A percentile compares a stretch with the other conserved stretches of the same genome.
Conservation (phyloP, 2,113 vertebrate genomes). For the Daubentonia madagascariensis region DNA sequence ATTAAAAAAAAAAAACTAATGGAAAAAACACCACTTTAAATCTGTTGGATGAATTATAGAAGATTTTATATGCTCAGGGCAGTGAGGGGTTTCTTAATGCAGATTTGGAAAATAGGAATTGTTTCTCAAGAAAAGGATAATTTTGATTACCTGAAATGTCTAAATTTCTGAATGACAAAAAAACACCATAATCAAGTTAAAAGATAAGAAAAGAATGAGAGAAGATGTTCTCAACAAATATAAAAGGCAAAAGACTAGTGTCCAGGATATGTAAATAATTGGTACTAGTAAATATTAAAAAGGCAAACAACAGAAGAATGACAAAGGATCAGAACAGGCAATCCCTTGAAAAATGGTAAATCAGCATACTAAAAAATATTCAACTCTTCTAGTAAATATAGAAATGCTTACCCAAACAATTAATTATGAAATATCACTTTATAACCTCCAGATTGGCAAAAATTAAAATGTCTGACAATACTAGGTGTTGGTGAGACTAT, state of each 20-base stretch:
- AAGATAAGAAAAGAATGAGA: neutral
- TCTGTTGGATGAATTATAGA: neutral
- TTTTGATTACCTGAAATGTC: neutral
- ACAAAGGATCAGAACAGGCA: neutral
- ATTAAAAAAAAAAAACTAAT: neutral
- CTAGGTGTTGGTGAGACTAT: neutral
- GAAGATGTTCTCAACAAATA: neutral
- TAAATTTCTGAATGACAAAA: conserved; percentile 17
- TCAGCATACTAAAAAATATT: neutral
- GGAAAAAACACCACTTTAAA: neutral
- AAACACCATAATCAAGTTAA: neutral
- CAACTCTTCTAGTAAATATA: neutral
- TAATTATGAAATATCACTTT: neutral
- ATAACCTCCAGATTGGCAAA: neutral
- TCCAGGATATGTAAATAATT: neutral
- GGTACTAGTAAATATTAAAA: neutral
- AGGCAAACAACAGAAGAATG: neutral
- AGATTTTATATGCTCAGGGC: neutral
- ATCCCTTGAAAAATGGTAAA: neutral
- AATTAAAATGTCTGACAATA: neutral
- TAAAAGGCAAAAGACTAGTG: neutral
- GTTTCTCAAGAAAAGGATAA: neutral
- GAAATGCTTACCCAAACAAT: neutral
- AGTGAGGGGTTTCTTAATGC: neutral
- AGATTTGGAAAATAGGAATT: neutral